Conservation (phyloP, 2,888 invertebrate species). For the Stenolophus ochropezus region DNA sequence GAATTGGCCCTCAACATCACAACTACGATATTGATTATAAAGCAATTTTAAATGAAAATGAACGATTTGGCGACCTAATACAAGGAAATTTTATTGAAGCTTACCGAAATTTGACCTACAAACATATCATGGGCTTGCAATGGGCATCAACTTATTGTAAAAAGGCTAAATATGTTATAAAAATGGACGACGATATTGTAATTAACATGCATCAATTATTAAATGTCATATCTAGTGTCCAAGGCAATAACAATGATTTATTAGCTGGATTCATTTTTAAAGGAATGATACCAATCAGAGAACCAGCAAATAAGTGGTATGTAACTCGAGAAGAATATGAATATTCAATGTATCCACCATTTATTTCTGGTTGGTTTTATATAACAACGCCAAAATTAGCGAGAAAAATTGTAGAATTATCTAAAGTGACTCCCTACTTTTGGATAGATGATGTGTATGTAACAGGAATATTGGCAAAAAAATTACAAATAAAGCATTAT, state of each 20-base stretch:
- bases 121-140: constrained; percentile 87
- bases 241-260: constrained; percentile 72
- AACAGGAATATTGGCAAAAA: constrained; percentile 84
- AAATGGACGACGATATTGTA: constrained; percentile 89
- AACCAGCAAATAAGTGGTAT: constrained; percentile 86
- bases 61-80: constrained; percentile 80
- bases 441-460: constrained; percentile 95
- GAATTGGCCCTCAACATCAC: constrained; percentile 75
- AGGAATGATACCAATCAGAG: constrained; percentile 79
- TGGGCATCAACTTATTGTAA: constrained; percentile 82
- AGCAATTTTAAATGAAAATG: constrained; percentile 78
- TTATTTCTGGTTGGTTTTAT: constrained; percentile 91
- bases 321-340: constrained; percentile 81
- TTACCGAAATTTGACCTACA: constrained; percentile 87
- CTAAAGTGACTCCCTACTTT: constrained; percentile 80
- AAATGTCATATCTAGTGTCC: constrained; percentile 71
- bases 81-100: constrained; percentile 87
- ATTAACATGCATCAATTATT: constrained; percentile 80
- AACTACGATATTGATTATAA: constrained; percentile 75
- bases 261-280: constrained; percentile 82
- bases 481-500: constrained; percentile 75
- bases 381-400: constrained; percentile 82
- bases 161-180: constrained; percentile 80
- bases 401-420: constrained; percentile 75
- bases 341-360: constrained; percentile 80